phyloP scores from a whole-genome alignment of 2,113 vertebrate genomes.

The Monarcha castaneiventris region DNA sequence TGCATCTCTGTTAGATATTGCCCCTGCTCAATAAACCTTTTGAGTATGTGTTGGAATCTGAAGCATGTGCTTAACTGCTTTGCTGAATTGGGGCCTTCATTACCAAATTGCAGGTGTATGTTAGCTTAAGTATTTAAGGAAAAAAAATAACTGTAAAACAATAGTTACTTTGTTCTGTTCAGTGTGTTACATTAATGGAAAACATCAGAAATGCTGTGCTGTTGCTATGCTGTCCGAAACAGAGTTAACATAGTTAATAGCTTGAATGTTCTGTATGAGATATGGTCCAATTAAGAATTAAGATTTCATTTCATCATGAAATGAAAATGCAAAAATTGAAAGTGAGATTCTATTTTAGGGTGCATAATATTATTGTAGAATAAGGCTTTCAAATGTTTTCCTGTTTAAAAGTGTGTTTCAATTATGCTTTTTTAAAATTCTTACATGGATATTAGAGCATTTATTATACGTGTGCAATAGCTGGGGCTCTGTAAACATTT shows the following conservation, averaged over 20 bases:
- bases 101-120: conserved; percentile 45
- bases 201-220: not conserved
- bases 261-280: not conserved
- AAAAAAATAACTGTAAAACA: not conserved
- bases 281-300: not conserved
- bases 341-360: not conserved
- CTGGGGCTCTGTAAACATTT: not conserved
- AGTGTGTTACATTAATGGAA: not conserved
- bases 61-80: conserved; percentile 34
- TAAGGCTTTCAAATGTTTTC: not conserved
- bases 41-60: conserved; percentile 53
- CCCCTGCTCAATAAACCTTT: conserved; percentile 34
- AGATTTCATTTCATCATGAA: too few relatives aligned
- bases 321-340: not conserved
- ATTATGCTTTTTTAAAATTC: not conserved
- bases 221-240: not conserved
- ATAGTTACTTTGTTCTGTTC: conserved; percentile 25
- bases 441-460: not conserved
- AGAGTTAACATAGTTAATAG: not conserved
- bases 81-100: conserved; percentile 49
- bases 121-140: not conserved
- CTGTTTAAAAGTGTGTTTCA: not conserved
- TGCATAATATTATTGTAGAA: not conserved
- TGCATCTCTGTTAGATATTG: not conserved
- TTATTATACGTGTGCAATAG: not conserved